Evolutionary conservation across 2,888 invertebrate species (phyloP).

Genomic region (Helicoverpa assulta): DNA sequence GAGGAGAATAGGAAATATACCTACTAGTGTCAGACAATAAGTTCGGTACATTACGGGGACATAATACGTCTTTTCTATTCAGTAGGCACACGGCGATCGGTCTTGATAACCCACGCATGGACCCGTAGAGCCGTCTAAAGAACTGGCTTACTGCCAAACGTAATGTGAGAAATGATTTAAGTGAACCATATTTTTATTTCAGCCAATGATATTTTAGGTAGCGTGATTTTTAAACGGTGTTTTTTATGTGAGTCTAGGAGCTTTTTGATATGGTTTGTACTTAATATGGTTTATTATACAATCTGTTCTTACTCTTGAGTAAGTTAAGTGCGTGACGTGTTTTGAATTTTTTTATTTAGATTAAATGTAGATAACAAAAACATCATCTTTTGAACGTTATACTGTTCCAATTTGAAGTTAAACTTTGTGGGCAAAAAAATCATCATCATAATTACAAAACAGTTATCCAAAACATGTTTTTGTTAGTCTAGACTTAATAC

Average conservation of each 20-base stretch:
- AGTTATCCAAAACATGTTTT: not conserved
- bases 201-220: constrained; percentile 13
- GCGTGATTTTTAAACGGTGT: not conserved
- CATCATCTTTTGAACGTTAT: no score
- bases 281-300: no score
- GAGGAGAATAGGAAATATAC: constrained; percentile 9
- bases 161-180: constrained; percentile 36
- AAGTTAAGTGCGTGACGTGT: no score
- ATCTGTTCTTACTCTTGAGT: no score
- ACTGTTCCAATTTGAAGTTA: not conserved
- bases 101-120: constrained; percentile 39
- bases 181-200: constrained; percentile 38
- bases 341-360: no score
- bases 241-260: not conserved
- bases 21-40: constrained; percentile 11
- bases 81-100: constrained; percentile 34
- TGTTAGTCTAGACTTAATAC: constrained; percentile 5
- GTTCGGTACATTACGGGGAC: constrained; percentile 1
- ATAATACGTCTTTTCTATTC: constrained; percentile 40
- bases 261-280: not conserved
- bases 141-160: constrained; percentile 43
- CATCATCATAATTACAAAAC: not conserved
- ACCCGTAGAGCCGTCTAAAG: constrained; percentile 9
- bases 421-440: not conserved
- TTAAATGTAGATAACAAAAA: no score